Base-by-base conservation (phyloP, 2,888 invertebrate genomes). In the Limulus polyphemus region DNA sequence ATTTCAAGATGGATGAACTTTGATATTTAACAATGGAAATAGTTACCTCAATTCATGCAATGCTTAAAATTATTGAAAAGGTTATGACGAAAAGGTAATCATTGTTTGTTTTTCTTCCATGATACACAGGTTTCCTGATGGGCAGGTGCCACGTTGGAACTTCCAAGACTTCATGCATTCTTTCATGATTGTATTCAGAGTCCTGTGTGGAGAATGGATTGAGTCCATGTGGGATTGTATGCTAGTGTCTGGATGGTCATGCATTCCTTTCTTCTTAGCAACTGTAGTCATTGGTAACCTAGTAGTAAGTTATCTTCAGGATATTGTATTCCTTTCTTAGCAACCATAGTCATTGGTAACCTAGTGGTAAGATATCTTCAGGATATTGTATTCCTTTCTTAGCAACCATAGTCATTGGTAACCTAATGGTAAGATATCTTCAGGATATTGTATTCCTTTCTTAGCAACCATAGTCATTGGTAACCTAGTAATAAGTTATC, bases 181-280 rank as follows among this genome's bases (percentile, higher is more conserved):
- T 65, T 97, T 98, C 78, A 97, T 98, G 97, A 98, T 98, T 73
- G 95, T 98, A 69, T 98, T 98, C 80, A 84, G 97, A 69, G 97
- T 98, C 69, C 80, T 98, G 65, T 98, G 98, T 77, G 98, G 97
- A 74, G 98, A 98, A 80, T 98, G 97, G 97, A 98, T 98, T 73
- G 94, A 98, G 78, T 95, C 95, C 65, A 98, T 98, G 97, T 98
- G 97, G 97, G 92, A 94, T 77, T 98, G 98, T 79, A 91, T 97
- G 89, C 82, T 86, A 72, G 94, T 93, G 60, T 89, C 90, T 67
- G 93, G 92, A 73, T 74, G 75, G 70, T 89, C 89, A 59, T 98
- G 97, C 79, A 90, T 97, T 74, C 97, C 97, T 57, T 98, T 98
- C 83, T 98, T 98, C 82, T 81, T 98, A 76, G 92, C 97, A 64